Percentiles rank a stretch among this genome's conserved stretches.
phyloP scores from a whole-genome alignment of 2,797 vertebrate species.

The Lophius americanus region DNA sequence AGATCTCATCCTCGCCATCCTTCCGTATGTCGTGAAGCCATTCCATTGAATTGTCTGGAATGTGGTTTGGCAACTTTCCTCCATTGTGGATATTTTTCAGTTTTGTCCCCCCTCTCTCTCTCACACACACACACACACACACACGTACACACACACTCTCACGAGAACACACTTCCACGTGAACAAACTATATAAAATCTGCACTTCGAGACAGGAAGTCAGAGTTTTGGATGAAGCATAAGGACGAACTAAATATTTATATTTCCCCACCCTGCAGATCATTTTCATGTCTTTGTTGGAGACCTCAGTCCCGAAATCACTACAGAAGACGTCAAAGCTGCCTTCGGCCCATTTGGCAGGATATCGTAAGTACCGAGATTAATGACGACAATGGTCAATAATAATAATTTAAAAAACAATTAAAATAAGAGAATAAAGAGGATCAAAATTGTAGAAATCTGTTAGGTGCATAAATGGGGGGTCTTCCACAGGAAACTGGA shows the following conservation, averaged over 20 bases:
- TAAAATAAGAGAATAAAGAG: not conserved
- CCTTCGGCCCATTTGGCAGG: slow-evolving; percentile 96
- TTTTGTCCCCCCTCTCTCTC: not conserved
- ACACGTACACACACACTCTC: too few relatives aligned
- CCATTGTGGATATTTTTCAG: not conserved
- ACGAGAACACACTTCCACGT: too few relatives aligned
- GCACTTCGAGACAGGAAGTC: not conserved
- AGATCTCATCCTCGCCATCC: not conserved
- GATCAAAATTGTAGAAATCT: not conserved
- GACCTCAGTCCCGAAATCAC: slow-evolving; percentile 99
- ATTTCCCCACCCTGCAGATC: slow-evolving; percentile 80
- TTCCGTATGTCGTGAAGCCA: not conserved
- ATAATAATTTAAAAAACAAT: not conserved
- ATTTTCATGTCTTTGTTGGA: slow-evolving; percentile 98
- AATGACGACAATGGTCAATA: not conserved
- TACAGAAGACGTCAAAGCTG: slow-evolving; percentile 97
- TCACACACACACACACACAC: too few relatives aligned
- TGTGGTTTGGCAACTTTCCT: not conserved
- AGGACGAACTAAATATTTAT: not conserved
- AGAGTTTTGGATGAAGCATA: not conserved
- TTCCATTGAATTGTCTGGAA: not conserved
- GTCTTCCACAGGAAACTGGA: not conserved
- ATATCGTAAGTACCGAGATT: slow-evolving; percentile 91
- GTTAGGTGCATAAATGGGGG: not conserved
- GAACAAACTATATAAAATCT: not conserved